Evolutionary conservation across 2,888 invertebrate genomes (phyloP).

Genomic region (Drosophila anomelani): DNA sequence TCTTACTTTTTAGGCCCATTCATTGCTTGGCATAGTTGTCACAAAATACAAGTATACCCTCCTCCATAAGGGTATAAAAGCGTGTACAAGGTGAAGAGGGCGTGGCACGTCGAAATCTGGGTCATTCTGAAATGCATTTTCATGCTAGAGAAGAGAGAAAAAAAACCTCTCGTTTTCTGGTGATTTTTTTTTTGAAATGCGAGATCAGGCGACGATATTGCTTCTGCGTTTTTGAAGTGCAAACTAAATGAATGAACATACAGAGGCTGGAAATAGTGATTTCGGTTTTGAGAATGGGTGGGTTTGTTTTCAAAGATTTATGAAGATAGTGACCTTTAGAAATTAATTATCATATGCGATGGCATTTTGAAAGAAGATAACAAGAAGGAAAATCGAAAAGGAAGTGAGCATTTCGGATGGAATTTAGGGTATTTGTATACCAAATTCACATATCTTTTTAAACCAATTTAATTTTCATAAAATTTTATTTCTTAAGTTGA

Average conservation of each 20-base stretch:
- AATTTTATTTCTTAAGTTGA: too few relatives aligned
- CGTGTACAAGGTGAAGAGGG: constrained; percentile 45
- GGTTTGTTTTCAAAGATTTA: constrained; percentile 2
- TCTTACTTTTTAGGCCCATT: neutral
- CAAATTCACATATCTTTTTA: neutral
- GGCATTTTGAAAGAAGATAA: neutral
- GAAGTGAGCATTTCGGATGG: too few relatives aligned
- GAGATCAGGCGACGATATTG: constrained; percentile 26
- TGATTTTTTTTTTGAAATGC: constrained; percentile 12
- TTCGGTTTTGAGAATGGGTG: neutral
- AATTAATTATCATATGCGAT: neutral
- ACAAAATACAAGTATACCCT: neutral
- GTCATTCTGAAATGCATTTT: constrained; percentile 67
- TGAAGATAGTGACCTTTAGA: constrained; percentile 5
- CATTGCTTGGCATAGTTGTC: neutral
- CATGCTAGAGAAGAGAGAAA: constrained; percentile 25
- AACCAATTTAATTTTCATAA: too few relatives aligned
- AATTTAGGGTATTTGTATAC: neutral
- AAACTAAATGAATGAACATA: constrained; percentile 19
- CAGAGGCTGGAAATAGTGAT: constrained; percentile 10
- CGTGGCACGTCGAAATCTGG: constrained; percentile 62
- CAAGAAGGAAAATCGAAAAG: neutral
- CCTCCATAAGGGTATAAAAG: neutral
- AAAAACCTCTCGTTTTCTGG: constrained; percentile 11
- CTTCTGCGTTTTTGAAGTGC: neutral